Evolutionary conservation across 2,888 invertebrate genomes (phyloP).

Genomic region (Mesoligia furuncula): DNA sequence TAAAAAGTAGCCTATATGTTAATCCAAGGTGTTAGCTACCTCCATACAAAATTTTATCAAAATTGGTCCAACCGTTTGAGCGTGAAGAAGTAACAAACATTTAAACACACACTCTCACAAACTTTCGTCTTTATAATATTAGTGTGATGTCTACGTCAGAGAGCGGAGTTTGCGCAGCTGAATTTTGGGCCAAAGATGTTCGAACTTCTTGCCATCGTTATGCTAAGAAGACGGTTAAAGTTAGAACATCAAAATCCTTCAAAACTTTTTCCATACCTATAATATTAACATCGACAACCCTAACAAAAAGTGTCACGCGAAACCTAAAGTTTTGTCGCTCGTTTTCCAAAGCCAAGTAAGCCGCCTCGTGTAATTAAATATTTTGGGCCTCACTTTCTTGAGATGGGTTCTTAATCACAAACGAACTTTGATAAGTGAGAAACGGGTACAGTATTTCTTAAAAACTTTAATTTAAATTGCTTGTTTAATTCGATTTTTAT

Average conservation of each 20-base stretch:
- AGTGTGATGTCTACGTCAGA: too few relatives aligned
- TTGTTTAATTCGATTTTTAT: slow-evolving; percentile 61
- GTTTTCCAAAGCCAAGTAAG: slow-evolving; percentile 64
- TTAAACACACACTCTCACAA: too few relatives aligned
- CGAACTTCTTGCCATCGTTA: too few relatives aligned
- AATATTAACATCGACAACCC: slow-evolving; percentile 42
- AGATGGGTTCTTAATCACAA: slow-evolving; percentile 65
- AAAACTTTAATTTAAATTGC: slow-evolving; percentile 59
- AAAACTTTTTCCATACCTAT: background rate
- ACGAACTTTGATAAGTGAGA: slow-evolving; percentile 61
- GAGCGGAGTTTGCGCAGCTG: too few relatives aligned
- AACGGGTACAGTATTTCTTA: slow-evolving; percentile 39
- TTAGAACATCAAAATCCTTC: background rate
- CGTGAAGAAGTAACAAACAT: too few relatives aligned
- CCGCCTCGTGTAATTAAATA: slow-evolving; percentile 65
- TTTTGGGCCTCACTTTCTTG: slow-evolving; percentile 60
- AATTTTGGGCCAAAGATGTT: too few relatives aligned
- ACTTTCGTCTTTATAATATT: too few relatives aligned
- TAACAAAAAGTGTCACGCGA: slow-evolving; percentile 69
- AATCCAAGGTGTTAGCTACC: too few relatives aligned
- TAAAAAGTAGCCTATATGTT: too few relatives aligned
- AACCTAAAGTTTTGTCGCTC: slow-evolving; percentile 66
- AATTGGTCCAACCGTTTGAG: too few relatives aligned
- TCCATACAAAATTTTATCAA: too few relatives aligned
- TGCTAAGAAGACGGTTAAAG: too few relatives aligned